A percentile compares a stretch with the other conserved stretches of the same genome.
Conservation (phyloP, 2,888 invertebrate genomes). For the Mythimna albipuncta region DNA sequence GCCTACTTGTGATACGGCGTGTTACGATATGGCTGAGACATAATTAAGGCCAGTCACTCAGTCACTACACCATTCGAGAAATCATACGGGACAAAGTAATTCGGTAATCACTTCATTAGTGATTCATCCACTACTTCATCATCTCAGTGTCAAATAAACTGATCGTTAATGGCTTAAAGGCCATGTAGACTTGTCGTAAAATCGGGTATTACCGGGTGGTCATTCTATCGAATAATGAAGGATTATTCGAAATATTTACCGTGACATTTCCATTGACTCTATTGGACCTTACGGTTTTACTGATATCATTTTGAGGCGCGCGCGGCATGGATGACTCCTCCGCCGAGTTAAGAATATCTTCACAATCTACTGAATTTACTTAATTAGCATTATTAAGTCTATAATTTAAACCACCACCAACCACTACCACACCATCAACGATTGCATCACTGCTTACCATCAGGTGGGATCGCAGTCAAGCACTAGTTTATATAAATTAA, state of each 20-base stretch:
- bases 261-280: no score
- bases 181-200: not conserved
- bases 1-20: no score
- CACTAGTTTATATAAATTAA: no score
- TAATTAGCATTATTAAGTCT: not conserved
- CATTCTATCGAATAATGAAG: not conserved
- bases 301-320: not conserved
- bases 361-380: not conserved
- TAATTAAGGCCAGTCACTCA: not conserved
- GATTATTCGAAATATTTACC: not conserved
- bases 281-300: no score
- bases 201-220: no score
- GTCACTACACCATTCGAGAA: not conserved
- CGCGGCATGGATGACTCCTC: no score
- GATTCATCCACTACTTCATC: constrained; percentile 26
- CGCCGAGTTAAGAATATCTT: not conserved
- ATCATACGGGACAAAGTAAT: constrained; percentile 11
- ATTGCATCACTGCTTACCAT: no score
- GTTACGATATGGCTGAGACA: no score
- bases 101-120: not conserved
- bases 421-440: no score
- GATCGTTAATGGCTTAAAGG: not conserved
- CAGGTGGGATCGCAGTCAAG: no score
- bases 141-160: constrained; percentile 17
- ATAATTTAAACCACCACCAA: not conserved